A percentile compares a stretch with the other conserved stretches of the same genome.
Conservation (phyloP, 2,113 vertebrate genomes). For the Budorcas taxicolor region DNA sequence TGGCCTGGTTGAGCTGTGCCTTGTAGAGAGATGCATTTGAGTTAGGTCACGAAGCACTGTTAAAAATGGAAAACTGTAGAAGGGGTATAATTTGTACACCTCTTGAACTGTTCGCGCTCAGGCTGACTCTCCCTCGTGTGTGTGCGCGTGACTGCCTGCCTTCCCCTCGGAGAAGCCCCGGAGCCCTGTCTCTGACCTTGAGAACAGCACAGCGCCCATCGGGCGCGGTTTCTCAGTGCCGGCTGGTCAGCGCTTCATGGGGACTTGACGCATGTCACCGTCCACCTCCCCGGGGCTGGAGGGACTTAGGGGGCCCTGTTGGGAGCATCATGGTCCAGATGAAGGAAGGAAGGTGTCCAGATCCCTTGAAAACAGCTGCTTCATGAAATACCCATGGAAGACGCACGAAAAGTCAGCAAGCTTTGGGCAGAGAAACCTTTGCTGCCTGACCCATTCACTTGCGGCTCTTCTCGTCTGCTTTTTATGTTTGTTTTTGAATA, state of each 20-base stretch:
- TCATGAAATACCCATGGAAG: neutral
- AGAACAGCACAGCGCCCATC: fast-evolving
- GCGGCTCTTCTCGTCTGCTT: fast-evolving
- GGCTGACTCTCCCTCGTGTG: neutral
- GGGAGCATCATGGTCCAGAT: neutral
- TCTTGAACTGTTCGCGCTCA: neutral
- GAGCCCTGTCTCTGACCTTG: neutral
- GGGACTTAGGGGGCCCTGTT: neutral
- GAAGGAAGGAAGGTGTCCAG: neutral
- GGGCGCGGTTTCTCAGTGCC: no score
- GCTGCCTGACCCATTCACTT: neutral
- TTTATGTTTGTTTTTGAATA: neutral
- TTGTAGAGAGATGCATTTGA: neutral
- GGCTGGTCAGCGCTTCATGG: fast-evolving
- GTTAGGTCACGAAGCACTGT: neutral
- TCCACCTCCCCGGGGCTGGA: neutral
- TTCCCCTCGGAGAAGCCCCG: neutral
- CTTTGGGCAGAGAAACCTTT: neutral
- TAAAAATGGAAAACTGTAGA: neutral
- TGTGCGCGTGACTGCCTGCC: neutral
- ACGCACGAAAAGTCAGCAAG: neutral
- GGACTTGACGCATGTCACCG: neutral
- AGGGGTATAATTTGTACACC: neutral
- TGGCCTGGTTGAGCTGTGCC: neutral
- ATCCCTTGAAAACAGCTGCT: neutral